Percentiles rank a stretch among this genome's conserved stretches.
phyloP scores from a whole-genome alignment of 1,140 invertebrate genomes.

The Choristoneura fumiferana region DNA sequence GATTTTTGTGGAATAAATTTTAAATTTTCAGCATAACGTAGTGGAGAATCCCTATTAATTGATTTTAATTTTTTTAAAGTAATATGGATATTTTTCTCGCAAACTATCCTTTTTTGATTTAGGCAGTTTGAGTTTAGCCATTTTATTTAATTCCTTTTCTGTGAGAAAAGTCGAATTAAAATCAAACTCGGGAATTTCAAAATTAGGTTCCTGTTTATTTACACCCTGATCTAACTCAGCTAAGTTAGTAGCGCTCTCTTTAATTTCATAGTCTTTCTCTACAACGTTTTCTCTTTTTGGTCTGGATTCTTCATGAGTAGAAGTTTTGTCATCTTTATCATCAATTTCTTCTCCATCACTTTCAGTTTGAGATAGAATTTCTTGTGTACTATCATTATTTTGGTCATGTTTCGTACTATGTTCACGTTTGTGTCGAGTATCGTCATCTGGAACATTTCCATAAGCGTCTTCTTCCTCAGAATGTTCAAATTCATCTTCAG shows the following conservation, averaged over 20 bases:
- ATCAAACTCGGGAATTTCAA: slow-evolving; percentile 49
- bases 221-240: slow-evolving; percentile 39
- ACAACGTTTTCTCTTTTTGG: slow-evolving; percentile 31
- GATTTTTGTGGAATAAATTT: slow-evolving; percentile 79
- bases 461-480: slow-evolving; percentile 31
- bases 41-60: slow-evolving; percentile 77
- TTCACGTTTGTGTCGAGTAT: slow-evolving; percentile 8
- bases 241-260: slow-evolving; percentile 1
- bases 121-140: slow-evolving; percentile 36
- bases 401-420: slow-evolving; percentile 13
- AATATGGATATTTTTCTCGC: slow-evolving; percentile 78
- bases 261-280: neutral
- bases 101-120: slow-evolving; percentile 30
- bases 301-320: slow-evolving; percentile 6
- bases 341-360: slow-evolving; percentile 22
- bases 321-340: slow-evolving; percentile 24
- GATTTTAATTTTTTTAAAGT: slow-evolving; percentile 49
- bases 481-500: slow-evolving; percentile 48
- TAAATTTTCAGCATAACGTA: slow-evolving; percentile 80
- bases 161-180: slow-evolving; percentile 47
- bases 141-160: slow-evolving; percentile 40
- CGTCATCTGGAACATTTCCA: slow-evolving; percentile 25
- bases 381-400: slow-evolving; percentile 24
- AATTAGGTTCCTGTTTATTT: slow-evolving; percentile 46
- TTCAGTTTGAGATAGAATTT: slow-evolving; percentile 5